phyloP scores from a whole-genome alignment of 2,888 invertebrate genomes.

The Theretra japonica region DNA sequence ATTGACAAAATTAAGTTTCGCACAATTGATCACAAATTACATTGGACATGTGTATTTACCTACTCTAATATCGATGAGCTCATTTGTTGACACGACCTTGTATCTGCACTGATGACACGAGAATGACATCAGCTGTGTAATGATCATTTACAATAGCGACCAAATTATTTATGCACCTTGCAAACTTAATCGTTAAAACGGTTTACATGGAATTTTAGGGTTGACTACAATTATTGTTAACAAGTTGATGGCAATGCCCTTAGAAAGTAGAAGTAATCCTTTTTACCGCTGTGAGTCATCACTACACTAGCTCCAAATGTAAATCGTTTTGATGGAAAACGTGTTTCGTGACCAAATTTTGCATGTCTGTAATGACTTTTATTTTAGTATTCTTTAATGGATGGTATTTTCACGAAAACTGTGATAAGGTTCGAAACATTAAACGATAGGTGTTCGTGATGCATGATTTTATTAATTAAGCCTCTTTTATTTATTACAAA shows the following conservation, averaged over 20 bases:
- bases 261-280: slow-evolving; percentile 7
- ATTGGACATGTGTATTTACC: slow-evolving; percentile 48
- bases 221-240: not conserved
- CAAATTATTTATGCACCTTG: slow-evolving; percentile 24
- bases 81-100: slow-evolving; percentile 80
- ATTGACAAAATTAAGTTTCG: slow-evolving; percentile 33
- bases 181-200: slow-evolving; percentile 5
- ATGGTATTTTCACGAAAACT: slow-evolving; percentile 33
- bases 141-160: slow-evolving; percentile 48
- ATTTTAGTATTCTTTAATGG: slow-evolving; percentile 39
- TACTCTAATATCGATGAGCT: slow-evolving; percentile 73
- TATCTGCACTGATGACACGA: slow-evolving; percentile 62
- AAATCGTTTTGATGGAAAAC: slow-evolving; percentile 26
- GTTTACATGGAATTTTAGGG: not conserved
- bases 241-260: not conserved
- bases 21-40: slow-evolving; percentile 62
- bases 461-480: slow-evolving; percentile 9
- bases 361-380: slow-evolving; percentile 50
- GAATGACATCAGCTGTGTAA: slow-evolving; percentile 74
- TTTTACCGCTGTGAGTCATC: not conserved
- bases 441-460: slow-evolving; percentile 20
- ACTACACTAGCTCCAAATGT: not conserved
- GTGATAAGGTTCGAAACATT: slow-evolving; percentile 31
- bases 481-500: not conserved
- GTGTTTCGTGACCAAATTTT: slow-evolving; percentile 51